Base-by-base conservation (phyloP, 2,797 vertebrate species). In the Choloepus didactylus region DNA sequence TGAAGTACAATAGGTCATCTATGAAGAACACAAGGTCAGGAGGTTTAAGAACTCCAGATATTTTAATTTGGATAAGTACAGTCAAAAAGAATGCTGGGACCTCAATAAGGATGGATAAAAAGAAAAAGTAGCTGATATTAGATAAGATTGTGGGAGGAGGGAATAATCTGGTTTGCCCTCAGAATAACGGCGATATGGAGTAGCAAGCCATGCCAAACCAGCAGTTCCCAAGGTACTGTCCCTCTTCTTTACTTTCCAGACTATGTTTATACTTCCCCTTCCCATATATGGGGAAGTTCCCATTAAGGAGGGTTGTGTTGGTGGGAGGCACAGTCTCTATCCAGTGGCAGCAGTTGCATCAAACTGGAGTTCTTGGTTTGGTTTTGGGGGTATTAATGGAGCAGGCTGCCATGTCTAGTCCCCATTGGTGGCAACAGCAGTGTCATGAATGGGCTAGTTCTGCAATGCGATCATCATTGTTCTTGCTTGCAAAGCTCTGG, bases 11-110 rank as follows among this genome's bases (percentile, higher is more conserved):
- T 54, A 86, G 56, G n/a, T 94, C 35, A 64, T 88, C 59, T 81
- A 67, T 59, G 35, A 90, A 92, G 49, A 85, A 44, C 85, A 88
- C 62, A 19, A 82, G 25, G 85, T 82, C 88, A 87, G 62, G 80
- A 77, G 60, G 31, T 82, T 86, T 82, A 93, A 88, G 41, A 90
- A 94, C 21, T 77, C 73, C 41, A 54, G 23, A 84, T 95, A 73
- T 90, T 92, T 95, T 89, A 70, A 80, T 96, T 88, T 93, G 31
- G n/a, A 21, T 91, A 95, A 94, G 67, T 80, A 35, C 41, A 75
- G 27, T 23, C 19, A 84, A 46, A 92, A 76, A 70, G 14, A 25
- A 60, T 69, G 46, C 51, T 76, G 87, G 56, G 62, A 46, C 51
- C 46, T 73, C 49, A 49, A 19, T 31, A 83, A 70, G 25, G 29